Conservation (phyloP, 1,140 invertebrate genomes). For the Euwallacea fornicatus region DNA sequence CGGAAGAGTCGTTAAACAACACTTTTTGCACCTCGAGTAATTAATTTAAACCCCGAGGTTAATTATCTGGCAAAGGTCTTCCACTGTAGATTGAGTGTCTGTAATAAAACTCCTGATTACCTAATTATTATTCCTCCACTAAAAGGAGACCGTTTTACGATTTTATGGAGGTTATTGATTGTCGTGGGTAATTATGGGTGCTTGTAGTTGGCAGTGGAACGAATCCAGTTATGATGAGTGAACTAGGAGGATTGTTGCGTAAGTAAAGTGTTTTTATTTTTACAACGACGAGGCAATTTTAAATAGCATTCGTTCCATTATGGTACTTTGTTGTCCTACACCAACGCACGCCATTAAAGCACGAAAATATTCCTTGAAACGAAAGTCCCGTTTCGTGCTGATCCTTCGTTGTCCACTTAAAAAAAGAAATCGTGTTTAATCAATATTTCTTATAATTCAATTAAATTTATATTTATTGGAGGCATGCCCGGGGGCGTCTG, state of each 20-base stretch:
- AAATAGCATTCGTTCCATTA: not conserved
- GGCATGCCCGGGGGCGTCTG: too few species aligned
- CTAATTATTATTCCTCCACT: not conserved
- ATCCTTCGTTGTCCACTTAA: not conserved
- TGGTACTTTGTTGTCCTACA: not conserved
- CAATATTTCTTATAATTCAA: not conserved
- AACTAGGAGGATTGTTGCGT: too few species aligned
- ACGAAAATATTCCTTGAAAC: not conserved
- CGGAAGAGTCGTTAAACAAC: slow-evolving; percentile 9
- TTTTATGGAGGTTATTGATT: not conserved
- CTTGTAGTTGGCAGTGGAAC: not conserved
- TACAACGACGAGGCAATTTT: too few species aligned
- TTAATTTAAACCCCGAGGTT: slow-evolving; percentile 6
- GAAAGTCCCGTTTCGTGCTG: not conserved
- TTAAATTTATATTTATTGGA: not conserved
- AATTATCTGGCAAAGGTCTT: not conserved
- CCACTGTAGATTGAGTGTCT: not conserved
- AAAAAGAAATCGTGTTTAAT: not conserved
- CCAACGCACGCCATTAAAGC: not conserved
- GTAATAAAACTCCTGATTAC: slow-evolving; percentile 10
- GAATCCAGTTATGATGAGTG: not conserved
- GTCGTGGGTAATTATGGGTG: not conserved
- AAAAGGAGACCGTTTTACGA: not conserved
- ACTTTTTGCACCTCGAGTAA: slow-evolving; percentile 11
- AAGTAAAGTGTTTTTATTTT: too few species aligned